These are phyloP conservation scores for Bombus affinis DNA, from an alignment of 1,140 invertebrate genomes.

Conservation along the genomic window DNA sequence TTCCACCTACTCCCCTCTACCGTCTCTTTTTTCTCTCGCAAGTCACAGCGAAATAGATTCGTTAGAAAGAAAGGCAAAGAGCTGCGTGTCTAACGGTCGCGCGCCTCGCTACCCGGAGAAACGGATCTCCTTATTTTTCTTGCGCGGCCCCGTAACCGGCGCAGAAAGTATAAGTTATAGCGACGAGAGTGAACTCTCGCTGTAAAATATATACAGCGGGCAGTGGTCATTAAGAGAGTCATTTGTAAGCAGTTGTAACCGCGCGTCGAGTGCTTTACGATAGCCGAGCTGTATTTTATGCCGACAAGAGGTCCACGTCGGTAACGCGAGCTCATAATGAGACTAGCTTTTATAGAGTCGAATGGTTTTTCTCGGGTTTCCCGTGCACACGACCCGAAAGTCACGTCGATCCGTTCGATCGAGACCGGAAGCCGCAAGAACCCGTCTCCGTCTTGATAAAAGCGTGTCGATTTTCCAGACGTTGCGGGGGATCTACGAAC, in stretches of 20 bases:
- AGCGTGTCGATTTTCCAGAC: not conserved
- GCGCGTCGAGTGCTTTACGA: slow-evolving; percentile 58
- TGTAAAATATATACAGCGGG: slow-evolving; percentile 68
- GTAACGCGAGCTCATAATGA: slow-evolving; percentile 47
- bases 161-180: slow-evolving; percentile 64
- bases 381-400: slow-evolving; percentile 36
- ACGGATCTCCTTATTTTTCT: slow-evolving; percentile 60
- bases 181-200: slow-evolving; percentile 54
- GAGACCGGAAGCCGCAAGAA: slow-evolving; percentile 40
- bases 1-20: too few species aligned
- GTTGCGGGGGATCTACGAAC: not conserved
- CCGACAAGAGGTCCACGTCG: slow-evolving; percentile 6
- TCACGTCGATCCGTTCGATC: slow-evolving; percentile 36
- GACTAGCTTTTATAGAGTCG: slow-evolving; percentile 47
- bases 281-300: slow-evolving; percentile 45
- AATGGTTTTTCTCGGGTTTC: slow-evolving; percentile 44
- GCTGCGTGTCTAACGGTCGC: slow-evolving; percentile 37
- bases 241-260: slow-evolving; percentile 68
- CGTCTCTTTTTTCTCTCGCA: not conserved
- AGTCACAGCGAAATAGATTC: slow-evolving; percentile 11
- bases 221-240: slow-evolving; percentile 65
- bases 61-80: slow-evolving; percentile 17
- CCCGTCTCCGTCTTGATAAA: not conserved
- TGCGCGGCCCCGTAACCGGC: slow-evolving; percentile 1
- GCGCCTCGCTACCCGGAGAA: slow-evolving; percentile 20